Evolutionary conservation across 2,113 vertebrate species (phyloP), one percentile per base, ranked within the genome.

Genomic region (Ivindomyrus marchei): DNA sequence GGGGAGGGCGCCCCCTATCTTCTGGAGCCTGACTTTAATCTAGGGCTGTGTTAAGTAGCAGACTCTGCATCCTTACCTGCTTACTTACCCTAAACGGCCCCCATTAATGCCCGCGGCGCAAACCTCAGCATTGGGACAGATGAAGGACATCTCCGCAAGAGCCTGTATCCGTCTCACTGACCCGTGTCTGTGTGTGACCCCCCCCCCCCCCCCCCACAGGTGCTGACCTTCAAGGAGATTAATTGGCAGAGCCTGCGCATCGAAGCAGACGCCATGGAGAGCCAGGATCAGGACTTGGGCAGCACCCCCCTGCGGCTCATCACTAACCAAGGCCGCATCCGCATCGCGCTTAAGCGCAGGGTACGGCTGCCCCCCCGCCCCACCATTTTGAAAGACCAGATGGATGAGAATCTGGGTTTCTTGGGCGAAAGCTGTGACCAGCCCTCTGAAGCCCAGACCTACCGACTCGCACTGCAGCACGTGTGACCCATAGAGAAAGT

Each of bases 181-280:
- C n/a, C 10, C 9, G 27, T 84, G 66, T 89, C 19, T 84, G 42
- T 42, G 42, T 42, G 42, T 80, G 31, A 9, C 47, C 31, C 31
- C 31, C 31, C 27, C 27, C 27, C 27, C 19, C 0, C 24, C 15
- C 50, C 50, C 91, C 90, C 86, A 45, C 92, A 99, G 98, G 98
- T 99, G 92, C 93, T 99, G 93, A 99, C 98, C 0, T 99, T 99
- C 94, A 99, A 99, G 94, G 98, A 99, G 95, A 97, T 99, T 89
- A 99, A 97, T 93, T 99, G 98, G 98, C 98, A 99, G 95, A 99
- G 97, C 47, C 96, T 99, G 89, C 94, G 98, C 21, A 98, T 99
- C 89, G 98, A 99, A 92, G 97, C 98, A 9, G 97, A 99, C 92
- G 98, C 98, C 53, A 99, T 97, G 0, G 97, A 99, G 90, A 97